A percentile compares a stretch with the other conserved stretches of the same genome.
phyloP scores from a whole-genome alignment of 2,797 vertebrate species.

The Enteromius argenteus region DNA sequence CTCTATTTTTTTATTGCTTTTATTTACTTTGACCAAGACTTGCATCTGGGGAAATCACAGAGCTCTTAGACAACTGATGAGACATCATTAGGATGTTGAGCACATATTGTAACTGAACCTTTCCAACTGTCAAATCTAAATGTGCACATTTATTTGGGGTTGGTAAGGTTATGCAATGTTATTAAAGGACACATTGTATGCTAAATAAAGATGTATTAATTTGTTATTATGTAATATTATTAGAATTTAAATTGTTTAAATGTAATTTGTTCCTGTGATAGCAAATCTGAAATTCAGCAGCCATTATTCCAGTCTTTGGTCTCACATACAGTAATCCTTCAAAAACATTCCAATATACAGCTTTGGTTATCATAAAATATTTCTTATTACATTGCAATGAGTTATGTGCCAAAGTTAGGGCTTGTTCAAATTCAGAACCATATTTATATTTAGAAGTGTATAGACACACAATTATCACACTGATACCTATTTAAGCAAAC shows the following conservation, averaged over 20 bases:
- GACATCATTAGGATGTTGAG: slow-evolving; percentile 18
- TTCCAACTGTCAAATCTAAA: not conserved
- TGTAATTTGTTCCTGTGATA: not conserved
- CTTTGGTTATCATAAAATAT: not conserved
- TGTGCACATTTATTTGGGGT: not conserved
- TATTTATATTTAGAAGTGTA: not conserved
- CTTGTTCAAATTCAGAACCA: not conserved
- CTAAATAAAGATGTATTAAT: not conserved
- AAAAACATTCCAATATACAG: not conserved
- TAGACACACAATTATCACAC: not conserved
- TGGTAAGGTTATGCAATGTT: not conserved
- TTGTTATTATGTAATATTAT: not conserved
- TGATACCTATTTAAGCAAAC: slow-evolving; percentile 2
- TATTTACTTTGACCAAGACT: slow-evolving; percentile 31
- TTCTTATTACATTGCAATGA: not conserved
- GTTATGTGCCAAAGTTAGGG: not conserved
- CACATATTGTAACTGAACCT: not conserved
- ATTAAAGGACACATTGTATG: not conserved
- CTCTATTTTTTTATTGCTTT: slow-evolving; percentile 14
- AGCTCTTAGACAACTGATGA: slow-evolving; percentile 12
- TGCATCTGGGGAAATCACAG: slow-evolving; percentile 14
- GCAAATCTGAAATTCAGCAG: not conserved
- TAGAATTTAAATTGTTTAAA: not conserved
- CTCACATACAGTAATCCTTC: not conserved
- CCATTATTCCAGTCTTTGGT: not conserved